Conservation (phyloP, 2,113 vertebrate genomes). For the Vireo altiloquus region DNA sequence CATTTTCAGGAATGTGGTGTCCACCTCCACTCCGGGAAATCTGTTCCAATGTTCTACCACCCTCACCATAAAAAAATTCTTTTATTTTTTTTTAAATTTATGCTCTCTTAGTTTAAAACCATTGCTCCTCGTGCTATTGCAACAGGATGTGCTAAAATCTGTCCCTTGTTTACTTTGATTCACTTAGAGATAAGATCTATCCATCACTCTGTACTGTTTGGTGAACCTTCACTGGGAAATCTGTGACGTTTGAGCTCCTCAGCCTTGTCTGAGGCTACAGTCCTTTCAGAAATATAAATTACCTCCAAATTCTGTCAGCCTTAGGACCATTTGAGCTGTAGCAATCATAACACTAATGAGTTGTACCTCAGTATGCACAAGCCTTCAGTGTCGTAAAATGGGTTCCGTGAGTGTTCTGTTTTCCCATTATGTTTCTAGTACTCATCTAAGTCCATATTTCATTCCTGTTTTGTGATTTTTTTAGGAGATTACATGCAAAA, state of each 20-base stretch:
- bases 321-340: background rate
- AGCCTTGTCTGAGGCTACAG: background rate
- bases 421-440: background rate
- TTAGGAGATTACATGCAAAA: background rate
- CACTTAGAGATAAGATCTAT: background rate
- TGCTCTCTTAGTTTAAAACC: background rate
- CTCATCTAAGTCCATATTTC: background rate
- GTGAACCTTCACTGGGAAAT: background rate
- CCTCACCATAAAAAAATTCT: background rate
- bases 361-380: background rate
- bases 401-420: background rate
- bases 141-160: background rate
- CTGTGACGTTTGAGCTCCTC: background rate
- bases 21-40: background rate
- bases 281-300: background rate
- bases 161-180: background rate
- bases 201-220: background rate
- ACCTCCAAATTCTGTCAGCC: background rate
- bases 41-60: background rate
- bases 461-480: background rate
- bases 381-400: background rate
- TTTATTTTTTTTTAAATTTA: background rate
- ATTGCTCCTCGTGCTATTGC: background rate
- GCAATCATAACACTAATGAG: background rate
- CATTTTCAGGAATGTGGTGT: background rate